phyloP scores from a whole-genome alignment of 2,888 invertebrate species.

The Ganaspis brasiliensis region DNA sequence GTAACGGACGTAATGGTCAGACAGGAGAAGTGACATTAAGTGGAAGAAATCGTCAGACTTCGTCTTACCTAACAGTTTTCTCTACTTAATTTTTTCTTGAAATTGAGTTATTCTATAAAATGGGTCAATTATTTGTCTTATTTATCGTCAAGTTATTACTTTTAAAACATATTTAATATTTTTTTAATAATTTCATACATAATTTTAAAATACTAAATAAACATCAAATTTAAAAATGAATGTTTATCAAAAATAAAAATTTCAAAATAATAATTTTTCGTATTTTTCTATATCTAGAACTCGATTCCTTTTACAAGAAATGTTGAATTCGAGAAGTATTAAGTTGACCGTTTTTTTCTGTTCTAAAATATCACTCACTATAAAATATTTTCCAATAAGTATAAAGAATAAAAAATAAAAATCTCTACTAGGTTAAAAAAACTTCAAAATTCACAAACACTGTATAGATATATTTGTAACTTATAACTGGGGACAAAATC shows the following conservation, averaged over 20 bases:
- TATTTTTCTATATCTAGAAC: too few relatives aligned
- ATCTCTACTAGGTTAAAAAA: neutral
- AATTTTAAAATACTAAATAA: too few relatives aligned
- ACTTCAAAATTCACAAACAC: neutral
- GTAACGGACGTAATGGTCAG: neutral
- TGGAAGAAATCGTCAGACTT: neutral
- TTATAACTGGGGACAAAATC: neutral
- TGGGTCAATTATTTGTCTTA: too few relatives aligned
- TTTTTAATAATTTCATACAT: too few relatives aligned
- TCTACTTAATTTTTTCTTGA: neutral
- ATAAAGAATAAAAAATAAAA: neutral
- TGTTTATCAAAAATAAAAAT: too few relatives aligned
- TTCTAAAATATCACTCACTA: neutral
- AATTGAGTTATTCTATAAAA: too few relatives aligned
- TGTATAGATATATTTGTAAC: neutral
- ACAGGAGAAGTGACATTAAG: neutral
- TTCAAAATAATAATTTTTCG: too few relatives aligned
- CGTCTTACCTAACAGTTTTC: conserved; percentile 1
- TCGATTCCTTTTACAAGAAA: neutral
- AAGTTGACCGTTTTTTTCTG: neutral
- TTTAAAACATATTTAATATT: too few relatives aligned
- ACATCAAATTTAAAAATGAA: too few relatives aligned
- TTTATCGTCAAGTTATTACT: too few relatives aligned
- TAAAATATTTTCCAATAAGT: neutral
- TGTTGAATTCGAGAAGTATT: neutral